phyloP scores from a whole-genome alignment of 1,140 invertebrate genomes.

The Drosophila yakuba region DNA sequence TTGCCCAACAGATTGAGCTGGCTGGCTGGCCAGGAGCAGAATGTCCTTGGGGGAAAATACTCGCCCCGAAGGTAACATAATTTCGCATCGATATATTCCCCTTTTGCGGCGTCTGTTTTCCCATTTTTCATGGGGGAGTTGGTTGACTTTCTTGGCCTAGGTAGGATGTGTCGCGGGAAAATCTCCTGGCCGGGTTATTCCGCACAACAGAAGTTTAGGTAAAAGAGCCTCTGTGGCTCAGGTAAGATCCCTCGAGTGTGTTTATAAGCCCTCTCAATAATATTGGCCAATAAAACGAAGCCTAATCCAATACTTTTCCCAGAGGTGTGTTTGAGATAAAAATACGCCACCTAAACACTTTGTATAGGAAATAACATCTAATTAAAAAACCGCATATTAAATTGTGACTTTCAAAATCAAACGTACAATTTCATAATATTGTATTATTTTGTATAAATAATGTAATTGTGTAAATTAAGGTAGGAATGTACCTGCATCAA shows the following conservation, averaged over 20 bases:
- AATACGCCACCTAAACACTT: too few species aligned
- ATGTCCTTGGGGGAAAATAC: constrained; percentile 27
- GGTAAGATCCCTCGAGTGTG: constrained; percentile 1
- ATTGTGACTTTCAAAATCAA: too few species aligned
- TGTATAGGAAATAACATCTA: too few species aligned
- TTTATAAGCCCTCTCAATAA: not conserved
- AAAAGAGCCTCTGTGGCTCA: not conserved
- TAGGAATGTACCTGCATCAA: not conserved
- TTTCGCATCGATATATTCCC: constrained; percentile 12
- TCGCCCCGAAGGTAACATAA: not conserved
- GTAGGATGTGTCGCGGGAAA: not conserved
- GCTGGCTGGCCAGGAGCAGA: not conserved
- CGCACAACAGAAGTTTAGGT: constrained; percentile 5
- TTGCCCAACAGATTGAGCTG: constrained; percentile 38
- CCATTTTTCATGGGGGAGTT: not conserved
- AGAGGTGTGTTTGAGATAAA: not conserved
- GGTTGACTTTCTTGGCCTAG: not conserved
- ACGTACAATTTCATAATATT: too few species aligned
- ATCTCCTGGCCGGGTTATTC: not conserved
- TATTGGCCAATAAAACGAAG: constrained; percentile 7
- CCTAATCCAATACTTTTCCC: not conserved
- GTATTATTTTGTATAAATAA: too few species aligned
- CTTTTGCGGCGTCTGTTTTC: constrained; percentile 1
- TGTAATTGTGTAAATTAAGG: not conserved
- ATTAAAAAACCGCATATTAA: too few species aligned